Conservation (phyloP, 2,113 vertebrate species). For the Salvelinus alpinus region DNA sequence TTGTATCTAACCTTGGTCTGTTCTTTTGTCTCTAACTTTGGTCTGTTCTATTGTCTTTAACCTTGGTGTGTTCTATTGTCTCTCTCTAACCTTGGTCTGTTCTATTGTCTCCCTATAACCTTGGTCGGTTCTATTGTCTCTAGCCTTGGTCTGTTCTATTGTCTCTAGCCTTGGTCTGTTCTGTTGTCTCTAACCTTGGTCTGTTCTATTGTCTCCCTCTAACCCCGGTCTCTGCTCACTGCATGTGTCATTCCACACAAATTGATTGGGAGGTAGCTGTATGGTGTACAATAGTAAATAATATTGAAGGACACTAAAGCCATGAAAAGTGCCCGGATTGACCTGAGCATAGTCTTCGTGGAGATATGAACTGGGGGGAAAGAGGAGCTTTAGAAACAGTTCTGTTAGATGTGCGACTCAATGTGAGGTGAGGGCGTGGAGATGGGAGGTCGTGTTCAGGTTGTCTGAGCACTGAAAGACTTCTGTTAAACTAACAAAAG, state of each 20-base stretch:
- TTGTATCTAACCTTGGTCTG: too few relatives aligned
- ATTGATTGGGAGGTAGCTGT: constrained; percentile 36
- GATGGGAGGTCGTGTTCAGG: constrained; percentile 25
- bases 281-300: constrained; percentile 44
- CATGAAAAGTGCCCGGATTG: constrained; percentile 41
- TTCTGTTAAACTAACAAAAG: constrained; percentile 41
- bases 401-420: constrained; percentile 50
- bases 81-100: too few relatives aligned
- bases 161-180: too few relatives aligned
- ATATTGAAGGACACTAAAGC: constrained; percentile 51
- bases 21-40: too few relatives aligned
- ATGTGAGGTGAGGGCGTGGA: constrained; percentile 39
- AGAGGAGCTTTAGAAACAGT: constrained; percentile 25
- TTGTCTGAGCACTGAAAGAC: constrained; percentile 24
- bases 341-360: constrained; percentile 40
- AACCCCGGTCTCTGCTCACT: constrained; percentile 61
- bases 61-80: too few relatives aligned
- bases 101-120: too few relatives aligned
- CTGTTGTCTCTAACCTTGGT: too few relatives aligned
- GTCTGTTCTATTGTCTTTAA: too few relatives aligned
- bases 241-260: constrained; percentile 19
- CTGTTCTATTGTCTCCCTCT: constrained; percentile 48
- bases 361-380: constrained; percentile 38
- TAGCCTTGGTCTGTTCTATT: too few relatives aligned
- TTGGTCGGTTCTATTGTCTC: too few relatives aligned